These are phyloP conservation scores for Criorhina ranunculi DNA, from an alignment of 2,888 invertebrate species.

Conservation along the genomic window DNA sequence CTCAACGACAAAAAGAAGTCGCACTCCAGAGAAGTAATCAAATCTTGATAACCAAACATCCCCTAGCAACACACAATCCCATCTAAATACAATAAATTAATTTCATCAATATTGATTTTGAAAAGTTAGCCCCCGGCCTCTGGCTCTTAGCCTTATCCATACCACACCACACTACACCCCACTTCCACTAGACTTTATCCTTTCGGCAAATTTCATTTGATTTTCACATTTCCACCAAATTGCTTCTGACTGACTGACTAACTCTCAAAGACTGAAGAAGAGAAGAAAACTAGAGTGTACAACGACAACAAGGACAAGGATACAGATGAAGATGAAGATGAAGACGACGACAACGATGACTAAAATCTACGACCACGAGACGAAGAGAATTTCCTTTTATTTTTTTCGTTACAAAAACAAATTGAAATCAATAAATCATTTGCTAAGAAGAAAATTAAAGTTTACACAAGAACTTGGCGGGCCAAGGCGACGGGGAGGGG, in stretches of 20 bases:
- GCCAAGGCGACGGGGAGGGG: not conserved
- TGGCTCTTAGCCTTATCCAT: not conserved
- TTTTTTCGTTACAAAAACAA: slow-evolving; percentile 53
- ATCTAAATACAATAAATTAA: slow-evolving; percentile 75
- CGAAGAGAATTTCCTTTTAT: slow-evolving; percentile 13
- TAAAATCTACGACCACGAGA: not conserved
- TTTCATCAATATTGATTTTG: slow-evolving; percentile 77
- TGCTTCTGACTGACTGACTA: slow-evolving; percentile 66
- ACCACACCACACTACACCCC: not conserved
- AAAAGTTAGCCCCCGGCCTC: slow-evolving; percentile 53
- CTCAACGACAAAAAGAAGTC: slow-evolving; percentile 12
- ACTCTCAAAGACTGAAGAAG: not conserved
- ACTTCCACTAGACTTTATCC: slow-evolving; percentile 58
- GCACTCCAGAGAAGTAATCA: slow-evolving; percentile 61
- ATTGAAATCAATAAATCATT: slow-evolving; percentile 76
- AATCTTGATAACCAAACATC: slow-evolving; percentile 73
- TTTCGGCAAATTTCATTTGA: slow-evolving; percentile 74
- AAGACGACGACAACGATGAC: slow-evolving; percentile 6
- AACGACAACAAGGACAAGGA: slow-evolving; percentile 1
- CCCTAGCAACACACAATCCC: slow-evolving; percentile 67
- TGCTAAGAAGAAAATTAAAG: slow-evolving; percentile 73
- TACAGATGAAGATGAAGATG: too few species aligned
- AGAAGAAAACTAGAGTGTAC: slow-evolving; percentile 22
- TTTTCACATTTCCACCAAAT: slow-evolving; percentile 75
- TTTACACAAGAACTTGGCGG: slow-evolving; percentile 61